Evolutionary conservation across 2,888 invertebrate species (phyloP).

Genomic region (Buathra laborator): DNA sequence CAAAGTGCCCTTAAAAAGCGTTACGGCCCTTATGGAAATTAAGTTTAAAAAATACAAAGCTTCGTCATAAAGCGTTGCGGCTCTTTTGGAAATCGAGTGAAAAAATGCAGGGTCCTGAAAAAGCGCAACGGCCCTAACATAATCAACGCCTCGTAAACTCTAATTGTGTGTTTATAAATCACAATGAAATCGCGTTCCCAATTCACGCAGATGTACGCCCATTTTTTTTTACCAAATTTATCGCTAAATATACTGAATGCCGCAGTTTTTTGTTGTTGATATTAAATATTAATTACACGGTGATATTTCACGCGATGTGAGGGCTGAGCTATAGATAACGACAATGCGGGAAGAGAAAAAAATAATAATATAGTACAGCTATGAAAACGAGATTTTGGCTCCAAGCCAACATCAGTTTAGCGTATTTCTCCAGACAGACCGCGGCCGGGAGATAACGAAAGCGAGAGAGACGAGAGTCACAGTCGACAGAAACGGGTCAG

Average conservation of each 20-base stretch:
- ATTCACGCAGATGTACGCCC: too few relatives aligned
- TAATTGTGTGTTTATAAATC: too few relatives aligned
- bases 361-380: slow-evolving; percentile 27
- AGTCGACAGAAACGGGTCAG: slow-evolving; percentile 55
- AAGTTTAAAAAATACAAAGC: too few relatives aligned
- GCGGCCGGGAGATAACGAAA: background rate
- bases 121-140: too few relatives aligned
- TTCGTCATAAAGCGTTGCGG: too few relatives aligned
- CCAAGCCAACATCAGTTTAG: slow-evolving; percentile 53
- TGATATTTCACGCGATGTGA: slow-evolving; percentile 5
- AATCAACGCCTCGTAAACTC: too few relatives aligned
- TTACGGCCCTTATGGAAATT: too few relatives aligned
- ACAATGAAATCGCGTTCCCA: too few relatives aligned
- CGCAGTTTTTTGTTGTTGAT: background rate
- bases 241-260: background rate
- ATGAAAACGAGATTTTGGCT: slow-evolving; percentile 61
- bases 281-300: slow-evolving; percentile 9
- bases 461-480: slow-evolving; percentile 2
- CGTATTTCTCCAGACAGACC: slow-evolving; percentile 31
- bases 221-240: too few relatives aligned
- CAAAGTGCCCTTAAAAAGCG: too few relatives aligned
- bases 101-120: too few relatives aligned
- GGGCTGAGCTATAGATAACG: background rate
- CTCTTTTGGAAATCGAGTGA: too few relatives aligned
- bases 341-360: slow-evolving; percentile 1